Base-by-base conservation (phyloP, 2,888 invertebrate genomes). In the Pollenia labialis region DNA sequence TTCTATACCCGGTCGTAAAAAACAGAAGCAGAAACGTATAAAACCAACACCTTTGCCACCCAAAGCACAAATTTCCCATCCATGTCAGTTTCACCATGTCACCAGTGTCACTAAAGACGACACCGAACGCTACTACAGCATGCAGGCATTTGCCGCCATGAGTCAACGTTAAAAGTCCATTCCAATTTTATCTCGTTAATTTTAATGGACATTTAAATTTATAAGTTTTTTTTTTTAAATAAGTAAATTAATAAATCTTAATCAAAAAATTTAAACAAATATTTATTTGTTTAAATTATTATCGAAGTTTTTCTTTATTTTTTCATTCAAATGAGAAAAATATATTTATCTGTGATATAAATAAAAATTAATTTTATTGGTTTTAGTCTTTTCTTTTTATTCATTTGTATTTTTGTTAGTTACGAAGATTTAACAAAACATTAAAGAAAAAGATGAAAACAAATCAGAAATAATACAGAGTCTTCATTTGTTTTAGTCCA, bases 31-130 rank as follows among this genome's bases (percentile, higher is more conserved):
- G 94, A 94, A 95, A 92, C 91, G 94, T 11, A 93, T 93, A 7
- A 95, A 95, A 92, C 94, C 94, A 64, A 94, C 94, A 6, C 94
- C 95, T 60, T 93, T 96, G 85, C 97, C 97, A 23, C 95, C 96
- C 69, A 97, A 97, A 92, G 95, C 95, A 84, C 96, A 97, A 92
- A 97, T 97, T 89, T 97, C 97, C 66, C 95, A 96, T 91, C 97
- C 97, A 1, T 97, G 97, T 91, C 97, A 97, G 91, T 97, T 97
- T 93, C 96, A 96, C 90, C 97, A 97, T 92, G 95, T 97, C 88
- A 97, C 97, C 72, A 96, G 96, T 90, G 95, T 97, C 62, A 96
- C 96, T 86, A 94, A 95, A 54, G 95, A 95, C 80, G 96, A 96
- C 90, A 94, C 95, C 86, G 94, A 94, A 76, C 94, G 95, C 86